A percentile compares a stretch with the other conserved stretches of the same genome.
Conservation (phyloP, 1,140 invertebrate species). For the Megalopta genalis region DNA sequence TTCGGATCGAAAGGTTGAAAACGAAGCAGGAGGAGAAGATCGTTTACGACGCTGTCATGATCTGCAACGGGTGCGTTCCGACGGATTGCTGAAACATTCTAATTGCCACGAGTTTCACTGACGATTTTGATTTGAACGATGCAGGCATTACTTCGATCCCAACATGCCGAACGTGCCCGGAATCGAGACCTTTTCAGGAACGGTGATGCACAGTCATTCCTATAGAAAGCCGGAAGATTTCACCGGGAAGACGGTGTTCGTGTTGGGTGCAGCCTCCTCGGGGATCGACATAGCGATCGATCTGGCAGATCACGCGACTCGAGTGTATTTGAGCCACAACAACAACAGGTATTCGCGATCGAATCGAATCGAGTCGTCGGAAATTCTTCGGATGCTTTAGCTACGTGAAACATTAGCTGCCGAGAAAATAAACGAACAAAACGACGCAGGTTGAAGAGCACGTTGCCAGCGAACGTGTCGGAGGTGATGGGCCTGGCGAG, state of each 20-base stretch:
- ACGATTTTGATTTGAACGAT: constrained; percentile 43
- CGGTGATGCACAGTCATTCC: constrained; percentile 85
- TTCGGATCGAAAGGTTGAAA: constrained; percentile 75
- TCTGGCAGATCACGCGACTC: constrained; percentile 76
- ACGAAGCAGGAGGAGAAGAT: constrained; percentile 66
- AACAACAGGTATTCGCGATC: constrained; percentile 57
- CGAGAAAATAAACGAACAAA: no score
- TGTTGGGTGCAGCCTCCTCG: constrained; percentile 85
- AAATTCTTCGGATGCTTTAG: no score
- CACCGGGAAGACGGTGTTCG: constrained; percentile 81
- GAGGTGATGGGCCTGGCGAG: constrained; percentile 66
- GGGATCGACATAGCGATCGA: constrained; percentile 86
- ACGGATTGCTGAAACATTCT: background rate
- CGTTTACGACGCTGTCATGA: constrained; percentile 82
- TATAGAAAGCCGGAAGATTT: constrained; percentile 83
- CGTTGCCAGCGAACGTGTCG: constrained; percentile 61
- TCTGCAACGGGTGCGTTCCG: constrained; percentile 83
- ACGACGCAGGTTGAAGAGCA: constrained; percentile 53
- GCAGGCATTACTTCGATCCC: constrained; percentile 85
- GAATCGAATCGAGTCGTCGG: no score
- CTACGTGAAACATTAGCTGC: no score
- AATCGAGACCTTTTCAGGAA: constrained; percentile 82
- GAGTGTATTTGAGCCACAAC: constrained; percentile 78
- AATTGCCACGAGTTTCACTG: no score
- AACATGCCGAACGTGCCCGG: constrained; percentile 82